phyloP scores from a whole-genome alignment of 1,140 invertebrate species.

The Rhopalosiphum padi region DNA sequence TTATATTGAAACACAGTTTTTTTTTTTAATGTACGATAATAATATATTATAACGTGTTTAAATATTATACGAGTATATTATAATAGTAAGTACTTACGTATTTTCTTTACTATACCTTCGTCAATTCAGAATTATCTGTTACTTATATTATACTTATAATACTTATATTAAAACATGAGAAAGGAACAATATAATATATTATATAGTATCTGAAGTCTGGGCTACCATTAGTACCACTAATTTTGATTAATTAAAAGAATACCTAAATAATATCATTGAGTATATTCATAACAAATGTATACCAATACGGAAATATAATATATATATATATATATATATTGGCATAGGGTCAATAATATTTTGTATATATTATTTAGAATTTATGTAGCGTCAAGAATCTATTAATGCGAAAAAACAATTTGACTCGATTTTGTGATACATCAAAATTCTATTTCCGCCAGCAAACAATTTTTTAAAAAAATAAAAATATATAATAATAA shows the following conservation, averaged over 20 bases:
- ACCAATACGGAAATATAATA: not conserved
- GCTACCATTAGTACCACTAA: no score
- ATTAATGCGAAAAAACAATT: not conserved
- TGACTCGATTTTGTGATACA: not conserved
- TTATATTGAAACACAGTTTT: not conserved
- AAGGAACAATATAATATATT: no score
- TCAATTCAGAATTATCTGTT: not conserved
- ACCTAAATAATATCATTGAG: no score
- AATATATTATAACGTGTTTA: not conserved
- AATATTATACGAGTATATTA: not conserved
- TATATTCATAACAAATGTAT: no score
- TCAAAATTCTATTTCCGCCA: not conserved
- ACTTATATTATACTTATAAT: not conserved
- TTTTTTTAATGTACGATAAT: not conserved
- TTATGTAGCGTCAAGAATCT: not conserved
- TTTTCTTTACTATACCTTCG: not conserved
- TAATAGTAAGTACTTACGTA: not conserved
- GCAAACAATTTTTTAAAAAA: not conserved
- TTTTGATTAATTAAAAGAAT: no score
- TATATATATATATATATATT: not conserved
- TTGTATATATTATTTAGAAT: no score
- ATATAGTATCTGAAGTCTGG: not conserved
- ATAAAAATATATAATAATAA: not conserved
- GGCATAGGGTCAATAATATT: not conserved
- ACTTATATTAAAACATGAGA: not conserved